Percentiles rank a stretch among this genome's conserved stretches.
phyloP scores from a whole-genome alignment of 2,797 vertebrate species.

The Alfaro cultratus region DNA sequence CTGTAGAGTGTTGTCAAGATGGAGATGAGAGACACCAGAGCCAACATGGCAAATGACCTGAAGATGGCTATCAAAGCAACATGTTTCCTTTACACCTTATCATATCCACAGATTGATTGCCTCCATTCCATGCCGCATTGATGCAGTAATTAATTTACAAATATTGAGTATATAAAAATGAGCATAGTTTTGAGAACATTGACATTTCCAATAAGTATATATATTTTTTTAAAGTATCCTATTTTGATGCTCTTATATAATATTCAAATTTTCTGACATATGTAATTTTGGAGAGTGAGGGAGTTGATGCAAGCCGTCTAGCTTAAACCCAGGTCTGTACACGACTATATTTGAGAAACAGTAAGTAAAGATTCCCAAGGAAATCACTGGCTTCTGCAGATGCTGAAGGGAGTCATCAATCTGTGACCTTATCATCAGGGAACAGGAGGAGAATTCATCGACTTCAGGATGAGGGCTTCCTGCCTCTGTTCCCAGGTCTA shows the following conservation, averaged over 20 bases:
- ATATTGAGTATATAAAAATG: not conserved
- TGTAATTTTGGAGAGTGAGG: not conserved
- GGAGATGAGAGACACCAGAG: not conserved
- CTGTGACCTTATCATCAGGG: constrained; percentile 76
- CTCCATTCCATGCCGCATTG: not conserved
- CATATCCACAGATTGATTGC: not conserved
- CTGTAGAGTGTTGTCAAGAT: not conserved
- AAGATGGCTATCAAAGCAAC: not conserved
- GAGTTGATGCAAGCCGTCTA: not conserved
- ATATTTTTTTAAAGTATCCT: not conserved
- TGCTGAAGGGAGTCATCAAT: constrained; percentile 76
- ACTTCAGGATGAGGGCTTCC: constrained; percentile 66
- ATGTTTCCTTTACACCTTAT: not conserved
- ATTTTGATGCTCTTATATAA: not conserved
- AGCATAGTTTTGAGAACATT: not conserved
- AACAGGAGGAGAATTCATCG: constrained; percentile 73
- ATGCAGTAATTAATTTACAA: not conserved
- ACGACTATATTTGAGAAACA: constrained; percentile 42
- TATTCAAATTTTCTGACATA: not conserved
- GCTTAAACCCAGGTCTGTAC: constrained; percentile 17
- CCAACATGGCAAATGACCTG: not conserved
- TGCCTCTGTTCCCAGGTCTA: constrained; percentile 46
- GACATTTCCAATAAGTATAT: not conserved
- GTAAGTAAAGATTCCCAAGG: constrained; percentile 78
- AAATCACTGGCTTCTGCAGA: constrained; percentile 63